Conservation (phyloP, 2,113 vertebrate genomes). For the Leptobrachium leishanense region DNA sequence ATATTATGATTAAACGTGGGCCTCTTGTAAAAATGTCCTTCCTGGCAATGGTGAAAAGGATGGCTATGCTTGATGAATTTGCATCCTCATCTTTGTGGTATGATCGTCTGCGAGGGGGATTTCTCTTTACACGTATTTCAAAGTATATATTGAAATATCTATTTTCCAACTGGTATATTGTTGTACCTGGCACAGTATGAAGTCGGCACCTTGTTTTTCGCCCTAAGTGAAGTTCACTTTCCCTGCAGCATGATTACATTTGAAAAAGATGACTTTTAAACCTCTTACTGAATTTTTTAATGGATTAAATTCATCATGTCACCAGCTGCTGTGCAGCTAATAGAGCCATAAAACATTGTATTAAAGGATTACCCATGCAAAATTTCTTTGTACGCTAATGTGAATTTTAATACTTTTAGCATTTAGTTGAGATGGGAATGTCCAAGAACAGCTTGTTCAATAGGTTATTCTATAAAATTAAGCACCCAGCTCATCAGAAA, state of each 20-base stretch:
- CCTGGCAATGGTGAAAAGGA: no score
- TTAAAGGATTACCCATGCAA: slow-evolving; percentile 87
- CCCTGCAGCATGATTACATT: slow-evolving; percentile 80
- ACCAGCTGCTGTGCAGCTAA: slow-evolving; percentile 85
- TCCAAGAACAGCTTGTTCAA: slow-evolving; percentile 85
- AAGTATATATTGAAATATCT: slow-evolving; percentile 22
- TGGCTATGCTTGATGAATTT: no score
- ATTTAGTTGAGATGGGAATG: slow-evolving; percentile 85
- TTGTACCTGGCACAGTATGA: slow-evolving; percentile 67
- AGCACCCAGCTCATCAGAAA: slow-evolving; percentile 81
- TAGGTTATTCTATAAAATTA: slow-evolving; percentile 87
- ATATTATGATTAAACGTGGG: no score
- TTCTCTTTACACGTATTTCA: no score
- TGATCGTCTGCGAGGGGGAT: no score
- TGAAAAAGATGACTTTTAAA: slow-evolving; percentile 86
- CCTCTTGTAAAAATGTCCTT: no score
- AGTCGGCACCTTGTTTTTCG: slow-evolving; percentile 62
- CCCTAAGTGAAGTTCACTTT: slow-evolving; percentile 72
- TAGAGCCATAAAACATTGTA: slow-evolving; percentile 86
- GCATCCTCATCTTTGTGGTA: no score
- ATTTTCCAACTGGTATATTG: slow-evolving; percentile 60
- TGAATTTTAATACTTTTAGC: slow-evolving; percentile 90
- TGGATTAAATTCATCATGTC: slow-evolving; percentile 87
- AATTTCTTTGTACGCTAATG: slow-evolving; percentile 82
- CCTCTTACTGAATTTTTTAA: slow-evolving; percentile 85